Evolutionary conservation across 1,140 invertebrate genomes (phyloP).

Genomic region (Drosophila rhopaloa): DNA sequence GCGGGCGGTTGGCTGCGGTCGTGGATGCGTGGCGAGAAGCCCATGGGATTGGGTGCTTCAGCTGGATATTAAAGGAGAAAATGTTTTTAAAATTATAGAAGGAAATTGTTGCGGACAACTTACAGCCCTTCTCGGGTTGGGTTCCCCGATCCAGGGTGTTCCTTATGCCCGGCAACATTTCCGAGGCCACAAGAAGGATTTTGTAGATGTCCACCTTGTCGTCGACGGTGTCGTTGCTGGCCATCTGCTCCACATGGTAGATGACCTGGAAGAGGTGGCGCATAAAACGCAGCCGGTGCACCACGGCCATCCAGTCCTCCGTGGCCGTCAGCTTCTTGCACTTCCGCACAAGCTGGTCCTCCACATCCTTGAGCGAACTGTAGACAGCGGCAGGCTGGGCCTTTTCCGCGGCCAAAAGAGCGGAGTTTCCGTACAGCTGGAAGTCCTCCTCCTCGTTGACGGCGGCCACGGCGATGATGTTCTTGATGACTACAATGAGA

Average conservation of each 20-base stretch:
- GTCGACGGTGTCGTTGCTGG: constrained; percentile 86
- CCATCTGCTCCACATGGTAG: constrained; percentile 87
- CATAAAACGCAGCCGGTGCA: constrained; percentile 93
- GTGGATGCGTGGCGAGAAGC: constrained; percentile 98
- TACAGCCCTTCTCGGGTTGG: constrained; percentile 89
- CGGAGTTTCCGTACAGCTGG: constrained; percentile 94
- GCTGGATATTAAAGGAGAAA: constrained; percentile 71
- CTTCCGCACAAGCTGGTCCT: constrained; percentile 94
- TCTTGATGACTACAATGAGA: constrained; percentile 95
- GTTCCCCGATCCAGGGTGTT: constrained; percentile 91
- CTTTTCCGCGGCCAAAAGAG: constrained; percentile 93
- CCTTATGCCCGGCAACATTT: constrained; percentile 92
- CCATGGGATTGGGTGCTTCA: constrained; percentile 89
- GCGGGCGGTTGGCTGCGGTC: constrained; percentile 97
- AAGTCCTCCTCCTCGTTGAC: constrained; percentile 98
- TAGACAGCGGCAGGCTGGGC: constrained; percentile 93
- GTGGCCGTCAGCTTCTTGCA: constrained; percentile 87
- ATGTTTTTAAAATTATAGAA: not conserved
- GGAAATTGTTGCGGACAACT: constrained; percentile 63
- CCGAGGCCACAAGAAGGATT: constrained; percentile 88
- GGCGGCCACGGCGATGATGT: constrained; percentile 94
- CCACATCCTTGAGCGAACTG: constrained; percentile 94
- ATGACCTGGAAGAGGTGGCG: constrained; percentile 94
- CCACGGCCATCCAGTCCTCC: constrained; percentile 87
- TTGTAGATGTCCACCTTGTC: constrained; percentile 88